Base-by-base conservation (phyloP, 2,113 vertebrate genomes). In the Notechis scutatus region DNA sequence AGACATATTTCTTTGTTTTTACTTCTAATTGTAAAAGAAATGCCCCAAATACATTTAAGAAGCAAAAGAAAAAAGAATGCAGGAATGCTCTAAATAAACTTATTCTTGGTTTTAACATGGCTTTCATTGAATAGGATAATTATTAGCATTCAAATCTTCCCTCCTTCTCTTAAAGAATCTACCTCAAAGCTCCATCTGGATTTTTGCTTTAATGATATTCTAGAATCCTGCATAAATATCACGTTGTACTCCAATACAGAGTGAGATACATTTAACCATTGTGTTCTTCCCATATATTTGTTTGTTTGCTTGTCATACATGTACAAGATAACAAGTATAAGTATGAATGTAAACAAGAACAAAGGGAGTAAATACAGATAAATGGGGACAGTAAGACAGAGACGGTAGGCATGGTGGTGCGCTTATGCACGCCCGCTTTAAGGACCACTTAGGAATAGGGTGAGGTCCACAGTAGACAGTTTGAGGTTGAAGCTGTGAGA, bases 1-100 rank as follows among this genome's bases (percentile, higher is more conserved):
- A 97, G 93, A 92, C 61, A 95, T 95, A 94, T 95, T 97, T 97
- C 95, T 98, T 98, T 97, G 97, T 97, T 96, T 96, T 92, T 74
- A 69, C 56, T 95, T 94, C 87, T 95, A 96, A 55, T 94, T 55
- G 2, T 95, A 92, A 92, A 87, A 89, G 91, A 94, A 92, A 95
- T 94, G 69, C 93, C 94, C 55, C 95, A 94, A 97, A 97, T 94
- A 85, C 55, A 95, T 92, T 61, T 20, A 94, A 95, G 39, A 90
- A 93, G 92, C 42, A 92, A 91, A 95, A 93, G 15, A 2, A 1
- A n/a, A 88, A 89, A 42, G 92, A 52, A 69, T 92, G 59, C 29
- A 93, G 92, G 81, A 85, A 52, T 92, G 61, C 93, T 92, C 92
- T 91, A 94, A 94, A 56, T 94, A 96, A 96, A 54, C 9, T 45